Base-by-base conservation (phyloP, 2,888 invertebrate genomes). In the Carterocephalus palaemon region DNA sequence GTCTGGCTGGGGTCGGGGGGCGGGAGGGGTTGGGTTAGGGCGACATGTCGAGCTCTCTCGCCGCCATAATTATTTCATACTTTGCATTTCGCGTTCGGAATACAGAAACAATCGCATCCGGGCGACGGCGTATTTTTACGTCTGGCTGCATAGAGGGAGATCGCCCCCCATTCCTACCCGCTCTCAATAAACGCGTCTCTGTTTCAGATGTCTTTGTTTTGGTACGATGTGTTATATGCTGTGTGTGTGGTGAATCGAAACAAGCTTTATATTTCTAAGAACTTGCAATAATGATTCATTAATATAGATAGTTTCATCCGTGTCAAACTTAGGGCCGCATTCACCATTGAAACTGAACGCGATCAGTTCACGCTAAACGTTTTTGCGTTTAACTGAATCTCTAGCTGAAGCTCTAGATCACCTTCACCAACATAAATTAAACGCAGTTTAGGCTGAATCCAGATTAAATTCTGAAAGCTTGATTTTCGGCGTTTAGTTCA, bases 61-160 rank as follows among this genome's bases (percentile, higher is more conserved):
- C 67, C 67, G 67, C 69, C 71, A 76, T 84, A 82, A 84, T 84
- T 84, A 83, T 84, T 84, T 81, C 80, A 79, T 82, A 76, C 78
- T 76, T 74, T 71, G 72, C 72, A 70, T 78, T 73, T 72, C 66
- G 67, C 70, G 63, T 73, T 67, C 62, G 58, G 70, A 62, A 62
- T 67, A 71, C 64, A 67, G 70, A 75, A 79, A 78, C 77, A 77
- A 81, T 81, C 71, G 74, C 51, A 54, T 51, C 47, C 54, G 64
- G 63, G 60, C 57, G 57, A 62, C 58, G 61, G 63, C 59, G 67
- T 72, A 72, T 78, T 78, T 79, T 76, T 74, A 71, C 71, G 71
- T 70, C 70, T 70, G 65, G 62, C 58, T 70, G 58, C 62, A 62
- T 62, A 60, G 62, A 54, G 64, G 59, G 58, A 56, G 43, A 4